phyloP scores from a whole-genome alignment of 2,797 vertebrate species.

The Leptatherina wallacei region DNA sequence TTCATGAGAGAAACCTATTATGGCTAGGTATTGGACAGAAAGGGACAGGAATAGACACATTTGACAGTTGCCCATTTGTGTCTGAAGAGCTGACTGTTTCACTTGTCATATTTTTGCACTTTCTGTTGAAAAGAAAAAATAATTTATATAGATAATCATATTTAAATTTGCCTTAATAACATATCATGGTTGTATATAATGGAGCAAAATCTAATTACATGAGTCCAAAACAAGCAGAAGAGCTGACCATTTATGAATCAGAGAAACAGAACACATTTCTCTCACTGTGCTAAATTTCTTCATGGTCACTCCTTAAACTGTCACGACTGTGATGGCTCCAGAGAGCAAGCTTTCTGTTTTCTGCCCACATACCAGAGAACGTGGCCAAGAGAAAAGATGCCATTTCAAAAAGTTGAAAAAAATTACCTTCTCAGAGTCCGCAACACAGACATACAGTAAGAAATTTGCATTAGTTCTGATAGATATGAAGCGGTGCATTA shows the following conservation, averaged over 20 bases:
- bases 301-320: slow-evolving; percentile 31
- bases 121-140: slow-evolving; percentile 1
- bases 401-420: slow-evolving; percentile 37
- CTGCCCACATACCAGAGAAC: slow-evolving; percentile 47
- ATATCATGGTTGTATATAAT: neutral
- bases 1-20: slow-evolving; percentile 46
- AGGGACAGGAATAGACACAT: slow-evolving; percentile 29
- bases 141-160: neutral
- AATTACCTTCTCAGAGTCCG: slow-evolving; percentile 17
- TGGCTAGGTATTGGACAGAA: slow-evolving; percentile 34
- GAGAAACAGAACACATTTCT: slow-evolving; percentile 8
- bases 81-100: slow-evolving; percentile 14
- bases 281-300: slow-evolving; percentile 25
- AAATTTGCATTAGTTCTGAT: neutral
- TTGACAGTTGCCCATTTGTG: slow-evolving; percentile 26
- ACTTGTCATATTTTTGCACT: slow-evolving; percentile 21
- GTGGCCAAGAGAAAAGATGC: slow-evolving; percentile 41
- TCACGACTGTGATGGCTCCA: slow-evolving; percentile 43
- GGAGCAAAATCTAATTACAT: neutral
- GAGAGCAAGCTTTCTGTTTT: slow-evolving; percentile 51
- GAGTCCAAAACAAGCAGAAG: neutral
- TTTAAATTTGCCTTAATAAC: neutral
- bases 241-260: neutral
- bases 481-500: neutral
- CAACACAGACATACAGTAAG: neutral